Evolutionary conservation across 2,113 vertebrate species (phyloP).

Genomic region (Paramisgurnus dabryanus): DNA sequence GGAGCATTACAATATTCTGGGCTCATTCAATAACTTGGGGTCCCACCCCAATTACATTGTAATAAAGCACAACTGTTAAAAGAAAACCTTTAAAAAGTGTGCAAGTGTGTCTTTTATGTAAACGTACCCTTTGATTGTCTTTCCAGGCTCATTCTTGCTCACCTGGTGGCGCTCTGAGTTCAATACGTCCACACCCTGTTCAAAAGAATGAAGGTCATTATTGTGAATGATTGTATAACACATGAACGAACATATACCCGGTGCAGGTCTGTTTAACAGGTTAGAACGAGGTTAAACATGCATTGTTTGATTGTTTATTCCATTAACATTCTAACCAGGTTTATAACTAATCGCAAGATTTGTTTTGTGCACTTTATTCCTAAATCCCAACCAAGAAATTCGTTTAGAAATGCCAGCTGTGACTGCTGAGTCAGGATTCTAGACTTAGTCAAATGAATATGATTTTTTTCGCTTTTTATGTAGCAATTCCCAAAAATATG

Average conservation of each 20-base stretch:
- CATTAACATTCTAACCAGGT: constrained; percentile 6
- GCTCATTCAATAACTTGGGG: too few species aligned
- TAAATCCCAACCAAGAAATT: too few species aligned
- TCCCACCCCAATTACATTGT: too few species aligned
- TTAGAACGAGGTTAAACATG: not conserved
- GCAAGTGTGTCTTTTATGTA: not conserved
- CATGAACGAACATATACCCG: constrained; percentile 2
- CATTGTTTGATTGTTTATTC: not conserved
- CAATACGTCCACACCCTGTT: constrained; percentile 25
- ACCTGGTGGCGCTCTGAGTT: constrained; percentile 20
- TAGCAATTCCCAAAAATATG: constrained; percentile 13
- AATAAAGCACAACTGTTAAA: too few species aligned
- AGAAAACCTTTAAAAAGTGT: not conserved
- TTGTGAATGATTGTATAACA: not conserved
- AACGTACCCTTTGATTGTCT: constrained; percentile 40
- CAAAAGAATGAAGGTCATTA: not conserved
- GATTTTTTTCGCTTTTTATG: not conserved
- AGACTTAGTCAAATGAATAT: constrained; percentile 7
- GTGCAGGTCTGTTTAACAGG: constrained; percentile 2
- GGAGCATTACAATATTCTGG: too few species aligned
- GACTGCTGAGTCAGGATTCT: not conserved
- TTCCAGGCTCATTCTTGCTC: constrained; percentile 41
- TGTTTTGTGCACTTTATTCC: not conserved
- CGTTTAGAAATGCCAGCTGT: too few species aligned
- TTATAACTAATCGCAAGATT: not conserved